Evolutionary conservation across 2,888 invertebrate genomes (phyloP), one percentile per base, ranked within the genome.

Genomic region (Cerceris ruficornis): DNA sequence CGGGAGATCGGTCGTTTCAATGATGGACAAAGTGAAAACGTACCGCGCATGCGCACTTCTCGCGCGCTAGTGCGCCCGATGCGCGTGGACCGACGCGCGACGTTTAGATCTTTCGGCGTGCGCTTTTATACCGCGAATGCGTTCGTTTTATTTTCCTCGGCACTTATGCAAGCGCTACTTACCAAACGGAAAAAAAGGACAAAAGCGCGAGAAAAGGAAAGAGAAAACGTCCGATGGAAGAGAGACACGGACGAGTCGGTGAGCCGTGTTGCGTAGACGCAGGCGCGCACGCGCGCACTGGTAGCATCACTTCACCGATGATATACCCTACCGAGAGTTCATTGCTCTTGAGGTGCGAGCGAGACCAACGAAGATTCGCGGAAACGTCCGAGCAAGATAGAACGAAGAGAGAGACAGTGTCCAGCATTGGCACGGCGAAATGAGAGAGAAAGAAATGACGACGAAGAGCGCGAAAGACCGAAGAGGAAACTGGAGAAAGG

Each of bases 261-360:
- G 49, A 64, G 58, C 68, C 72, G 61, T 61, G 65, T 57, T 69
- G 39, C 2, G 55, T 65, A 59, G 67, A 49, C 50, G 28, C 39
- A 66, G 52, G 55, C 68, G 58, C 28, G 72, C 62, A 61, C 41
- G 55, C 76, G 70, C 79, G 69, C 69, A 55, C 73, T 89, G 88
- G 91, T 91, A 91, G 89, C 91, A 91, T 90, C 90, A 88, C 89
- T 91, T 87, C 83, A 81, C 87, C 86, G 90, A 91, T 90, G 89
- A 91, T 91, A 90, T 89, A 90, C 89, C 90, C 87, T 88, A 83
- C 88, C 87, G 83, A 85, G 91, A 91, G 91, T 91, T 91, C 91
- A 91, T 91, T 91, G 91, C 91, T 90, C 91, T 88, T 87, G 80
- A 86, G 88, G 87, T 88, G 88, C 84, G 85, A 88, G 85, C 78